A percentile compares a stretch with the other conserved stretches of the same genome.
Evolutionary conservation across 2,888 invertebrate genomes (phyloP).

Genomic region (Lobophora halterata): DNA sequence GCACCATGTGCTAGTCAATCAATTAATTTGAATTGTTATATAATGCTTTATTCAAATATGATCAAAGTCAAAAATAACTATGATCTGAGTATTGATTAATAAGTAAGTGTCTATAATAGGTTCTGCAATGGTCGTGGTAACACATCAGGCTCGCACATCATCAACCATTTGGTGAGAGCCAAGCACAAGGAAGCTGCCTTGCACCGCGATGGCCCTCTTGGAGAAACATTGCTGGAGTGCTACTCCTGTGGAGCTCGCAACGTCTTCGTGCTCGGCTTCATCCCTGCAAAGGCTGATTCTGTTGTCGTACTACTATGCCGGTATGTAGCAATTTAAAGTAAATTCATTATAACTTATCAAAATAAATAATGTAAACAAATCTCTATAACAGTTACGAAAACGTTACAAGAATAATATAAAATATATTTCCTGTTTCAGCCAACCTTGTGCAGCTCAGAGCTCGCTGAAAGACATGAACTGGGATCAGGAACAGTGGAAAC

Average conservation of each 20-base stretch:
- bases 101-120: slow-evolving; percentile 46
- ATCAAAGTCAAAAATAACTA: no score
- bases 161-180: slow-evolving; percentile 99
- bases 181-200: slow-evolving; percentile 99
- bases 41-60: no score
- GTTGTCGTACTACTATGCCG: slow-evolving; percentile 98
- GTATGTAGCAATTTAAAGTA: slow-evolving; percentile 46
- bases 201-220: slow-evolving; percentile 97
- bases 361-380: neutral
- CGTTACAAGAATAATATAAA: no score
- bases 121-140: slow-evolving; percentile 99
- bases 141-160: slow-evolving; percentile 98
- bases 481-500: slow-evolving; percentile 99
- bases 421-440: slow-evolving; percentile 67
- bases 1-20: no score
- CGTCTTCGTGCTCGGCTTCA: slow-evolving; percentile 98
- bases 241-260: slow-evolving; percentile 99
- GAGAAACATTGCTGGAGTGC: slow-evolving; percentile 98
- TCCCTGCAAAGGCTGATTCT: slow-evolving; percentile 99
- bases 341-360: neutral
- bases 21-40: no score
- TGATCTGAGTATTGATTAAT: no score
- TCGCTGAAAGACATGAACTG: slow-evolving; percentile 99
- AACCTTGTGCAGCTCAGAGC: slow-evolving; percentile 98
- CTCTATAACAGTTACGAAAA: no score